Conservation (phyloP, 35 echinoderm and acorn worm species). For the Ophiothrix spiculata region DNA sequence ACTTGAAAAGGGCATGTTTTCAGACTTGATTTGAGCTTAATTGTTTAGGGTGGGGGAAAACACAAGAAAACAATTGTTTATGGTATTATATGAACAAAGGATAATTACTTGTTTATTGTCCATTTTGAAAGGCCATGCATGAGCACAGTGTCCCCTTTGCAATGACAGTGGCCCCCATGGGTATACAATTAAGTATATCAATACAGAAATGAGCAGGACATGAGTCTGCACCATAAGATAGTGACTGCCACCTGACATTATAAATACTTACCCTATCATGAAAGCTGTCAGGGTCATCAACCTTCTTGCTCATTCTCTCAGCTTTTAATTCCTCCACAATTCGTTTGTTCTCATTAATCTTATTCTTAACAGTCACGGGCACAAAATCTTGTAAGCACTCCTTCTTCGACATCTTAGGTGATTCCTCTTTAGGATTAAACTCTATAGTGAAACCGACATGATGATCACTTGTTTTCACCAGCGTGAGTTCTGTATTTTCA, state of each 20-base stretch:
- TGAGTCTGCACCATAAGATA: too few relatives aligned
- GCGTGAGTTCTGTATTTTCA: slow-evolving; percentile 61
- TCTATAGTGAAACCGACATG: slow-evolving; percentile 83
- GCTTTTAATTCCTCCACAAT: slow-evolving; percentile 73
- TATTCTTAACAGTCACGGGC: slow-evolving; percentile 57
- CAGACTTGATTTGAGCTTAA: too few relatives aligned
- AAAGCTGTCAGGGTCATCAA: slow-evolving; percentile 21
- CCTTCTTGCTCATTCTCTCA: slow-evolving; percentile 63
- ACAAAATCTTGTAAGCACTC: slow-evolving; percentile 70
- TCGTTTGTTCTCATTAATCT: slow-evolving; percentile 65
- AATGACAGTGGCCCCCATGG: too few relatives aligned
- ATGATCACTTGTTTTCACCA: slow-evolving; percentile 60
- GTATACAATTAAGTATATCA: too few relatives aligned
- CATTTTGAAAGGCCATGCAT: too few relatives aligned
- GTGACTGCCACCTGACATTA: neutral
- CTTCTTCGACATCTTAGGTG: slow-evolving; percentile 52
- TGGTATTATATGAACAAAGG: too few relatives aligned
- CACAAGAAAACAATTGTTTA: too few relatives aligned
- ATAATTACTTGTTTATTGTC: too few relatives aligned
- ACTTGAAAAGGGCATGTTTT: too few relatives aligned
- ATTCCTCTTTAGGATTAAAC: slow-evolving; percentile 50
- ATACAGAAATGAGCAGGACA: too few relatives aligned
- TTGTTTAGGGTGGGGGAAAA: too few relatives aligned
- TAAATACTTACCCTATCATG: neutral
- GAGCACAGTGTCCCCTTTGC: too few relatives aligned